These are phyloP conservation scores for Rhyacophila evoluta DNA, from an alignment of 2,888 invertebrate species.

Conservation along the genomic window DNA sequence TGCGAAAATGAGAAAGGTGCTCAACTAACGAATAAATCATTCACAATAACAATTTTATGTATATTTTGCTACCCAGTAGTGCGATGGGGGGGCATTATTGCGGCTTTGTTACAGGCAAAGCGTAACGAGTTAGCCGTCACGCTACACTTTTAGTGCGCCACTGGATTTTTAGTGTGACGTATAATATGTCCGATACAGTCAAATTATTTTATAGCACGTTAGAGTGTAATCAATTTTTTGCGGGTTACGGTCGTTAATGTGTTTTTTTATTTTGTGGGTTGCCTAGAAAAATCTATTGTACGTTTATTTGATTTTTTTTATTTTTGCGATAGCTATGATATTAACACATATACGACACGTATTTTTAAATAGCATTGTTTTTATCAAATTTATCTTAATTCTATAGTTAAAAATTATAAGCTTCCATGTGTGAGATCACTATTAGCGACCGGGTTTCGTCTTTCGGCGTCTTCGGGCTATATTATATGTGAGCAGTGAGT, in stretches of 20 bases:
- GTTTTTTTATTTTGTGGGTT: neutral
- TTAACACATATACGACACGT: too few relatives aligned
- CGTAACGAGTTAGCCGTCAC: constrained; percentile 52
- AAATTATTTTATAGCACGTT: constrained; percentile 13
- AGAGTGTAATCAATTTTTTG: neutral
- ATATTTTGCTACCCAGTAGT: constrained; percentile 20
- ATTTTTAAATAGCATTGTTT: too few relatives aligned
- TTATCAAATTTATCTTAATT: too few relatives aligned
- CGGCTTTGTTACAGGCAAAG: constrained; percentile 47
- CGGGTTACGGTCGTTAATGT: constrained; percentile 10
- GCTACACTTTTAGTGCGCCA: constrained; percentile 38
- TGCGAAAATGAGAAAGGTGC: constrained; percentile 17
- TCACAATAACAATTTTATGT: constrained; percentile 20
- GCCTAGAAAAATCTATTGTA: too few relatives aligned
- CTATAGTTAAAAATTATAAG: too few relatives aligned
- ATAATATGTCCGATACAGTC: constrained; percentile 10
- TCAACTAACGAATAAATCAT: constrained; percentile 1
- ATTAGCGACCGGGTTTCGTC: too few relatives aligned
- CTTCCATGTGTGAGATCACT: too few relatives aligned
- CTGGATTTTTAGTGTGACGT: constrained; percentile 22
- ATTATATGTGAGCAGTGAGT: too few relatives aligned
- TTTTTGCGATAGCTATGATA: too few relatives aligned
- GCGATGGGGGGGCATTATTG: constrained; percentile 4
- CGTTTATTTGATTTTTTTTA: too few relatives aligned
- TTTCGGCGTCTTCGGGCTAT: too few relatives aligned